Evolutionary conservation across 1,140 invertebrate genomes (phyloP).

Genomic region (Pseudomyrmex concolor): DNA sequence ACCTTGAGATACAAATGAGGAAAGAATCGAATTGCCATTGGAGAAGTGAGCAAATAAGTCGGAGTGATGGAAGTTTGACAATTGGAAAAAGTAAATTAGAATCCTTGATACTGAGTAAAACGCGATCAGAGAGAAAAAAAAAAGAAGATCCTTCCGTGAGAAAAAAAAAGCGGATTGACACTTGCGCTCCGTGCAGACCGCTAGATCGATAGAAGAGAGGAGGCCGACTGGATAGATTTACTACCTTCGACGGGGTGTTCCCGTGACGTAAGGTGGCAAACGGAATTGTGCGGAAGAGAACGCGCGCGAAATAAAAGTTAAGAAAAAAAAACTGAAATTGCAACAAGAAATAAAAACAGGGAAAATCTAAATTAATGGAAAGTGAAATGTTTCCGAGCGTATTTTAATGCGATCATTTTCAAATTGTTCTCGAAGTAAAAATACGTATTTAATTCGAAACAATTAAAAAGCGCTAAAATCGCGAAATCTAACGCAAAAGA

Average conservation of each 20-base stretch:
- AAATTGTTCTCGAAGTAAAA: no score
- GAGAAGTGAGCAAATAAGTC: constrained; percentile 22
- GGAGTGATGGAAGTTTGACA: constrained; percentile 44
- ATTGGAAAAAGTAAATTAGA: constrained; percentile 51
- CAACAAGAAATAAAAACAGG: no score
- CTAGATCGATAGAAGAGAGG: constrained; percentile 31
- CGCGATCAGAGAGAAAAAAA: not conserved
- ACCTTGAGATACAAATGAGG: no score
- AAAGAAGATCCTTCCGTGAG: constrained; percentile 4
- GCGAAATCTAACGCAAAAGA: no score
- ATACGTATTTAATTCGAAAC: no score
- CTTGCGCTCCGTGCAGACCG: not conserved
- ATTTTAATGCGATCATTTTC: no score
- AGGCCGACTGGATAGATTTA: constrained; percentile 45
- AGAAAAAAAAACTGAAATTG: no score
- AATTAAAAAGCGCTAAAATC: no score
- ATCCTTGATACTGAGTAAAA: constrained; percentile 36
- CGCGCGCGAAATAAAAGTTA: not conserved
- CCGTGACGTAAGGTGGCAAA: not conserved
- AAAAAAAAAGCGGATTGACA: constrained; percentile 30
- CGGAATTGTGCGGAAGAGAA: not conserved
- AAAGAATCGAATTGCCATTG: not conserved
- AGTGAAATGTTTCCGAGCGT: no score
- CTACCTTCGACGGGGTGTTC: constrained; percentile 22
- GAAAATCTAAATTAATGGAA: no score